Evolutionary conservation across 2,797 vertebrate genomes (phyloP).

Genomic region (Paedocypris micromegethes): DNA sequence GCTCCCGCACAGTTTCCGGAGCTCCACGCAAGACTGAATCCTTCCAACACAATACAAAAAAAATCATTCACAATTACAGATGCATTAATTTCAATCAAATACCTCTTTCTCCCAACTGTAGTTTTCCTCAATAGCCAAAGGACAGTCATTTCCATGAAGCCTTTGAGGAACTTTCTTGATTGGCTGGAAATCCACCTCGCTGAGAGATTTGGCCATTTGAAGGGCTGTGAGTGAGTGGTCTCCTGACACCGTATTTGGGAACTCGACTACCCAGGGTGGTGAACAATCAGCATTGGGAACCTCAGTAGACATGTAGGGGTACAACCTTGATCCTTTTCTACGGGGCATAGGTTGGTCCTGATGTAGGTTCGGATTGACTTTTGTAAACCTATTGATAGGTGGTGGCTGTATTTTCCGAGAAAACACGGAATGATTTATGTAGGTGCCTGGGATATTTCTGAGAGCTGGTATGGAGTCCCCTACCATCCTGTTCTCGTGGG

Average conservation of each 20-base stretch:
- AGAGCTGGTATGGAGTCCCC: slow-evolving; percentile 56
- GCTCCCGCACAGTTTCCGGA: slow-evolving; percentile 71
- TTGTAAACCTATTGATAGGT: slow-evolving; percentile 45
- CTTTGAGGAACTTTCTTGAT: slow-evolving; percentile 52
- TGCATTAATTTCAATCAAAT: slow-evolving; percentile 1
- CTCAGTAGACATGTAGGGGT: slow-evolving; percentile 57
- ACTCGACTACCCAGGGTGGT: slow-evolving; percentile 60
- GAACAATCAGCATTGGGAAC: slow-evolving; percentile 45
- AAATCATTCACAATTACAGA: not conserved
- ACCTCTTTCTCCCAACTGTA: slow-evolving; percentile 71
- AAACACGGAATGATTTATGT: slow-evolving; percentile 63
- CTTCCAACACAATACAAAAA: slow-evolving; percentile 46
- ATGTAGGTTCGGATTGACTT: slow-evolving; percentile 53
- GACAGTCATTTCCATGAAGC: slow-evolving; percentile 58
- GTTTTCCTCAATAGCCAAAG: slow-evolving; percentile 51
- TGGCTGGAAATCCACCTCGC: slow-evolving; percentile 74
- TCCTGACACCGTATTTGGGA: slow-evolving; percentile 54
- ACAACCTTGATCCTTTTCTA: slow-evolving; percentile 50
- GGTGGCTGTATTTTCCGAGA: slow-evolving; percentile 50
- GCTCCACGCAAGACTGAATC: slow-evolving; percentile 66
- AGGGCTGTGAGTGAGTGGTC: slow-evolving; percentile 78
- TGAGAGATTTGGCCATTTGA: slow-evolving; percentile 77
- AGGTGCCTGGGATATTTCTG: slow-evolving; percentile 60
- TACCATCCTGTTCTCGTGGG: slow-evolving; percentile 43
- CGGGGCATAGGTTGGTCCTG: slow-evolving; percentile 47